Percentiles rank a stretch among this genome's conserved stretches.
Evolutionary conservation across 1,140 invertebrate genomes (phyloP).

Genomic region (Pantala flavescens): DNA sequence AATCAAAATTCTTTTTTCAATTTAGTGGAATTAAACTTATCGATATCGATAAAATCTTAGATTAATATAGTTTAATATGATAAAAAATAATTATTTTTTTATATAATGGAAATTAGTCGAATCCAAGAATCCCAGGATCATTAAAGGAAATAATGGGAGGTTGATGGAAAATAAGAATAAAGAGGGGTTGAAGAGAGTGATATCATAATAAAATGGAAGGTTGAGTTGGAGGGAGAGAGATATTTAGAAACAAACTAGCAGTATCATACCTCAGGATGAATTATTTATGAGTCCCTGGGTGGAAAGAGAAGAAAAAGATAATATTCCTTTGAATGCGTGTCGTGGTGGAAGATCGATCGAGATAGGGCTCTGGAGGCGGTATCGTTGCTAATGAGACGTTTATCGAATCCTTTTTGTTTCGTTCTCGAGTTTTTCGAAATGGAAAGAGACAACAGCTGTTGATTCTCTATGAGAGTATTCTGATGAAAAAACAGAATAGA

Average conservation of each 20-base stretch:
- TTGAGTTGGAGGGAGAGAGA: background rate
- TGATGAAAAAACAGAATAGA: no score
- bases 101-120: no score
- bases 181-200: background rate
- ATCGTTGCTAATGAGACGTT: background rate
- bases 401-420: background rate
- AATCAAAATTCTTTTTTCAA: no score
- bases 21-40: no score
- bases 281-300: background rate
- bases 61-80: no score
- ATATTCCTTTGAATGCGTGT: background rate
- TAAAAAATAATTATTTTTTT: no score
- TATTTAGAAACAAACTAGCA: conserved; percentile 10
- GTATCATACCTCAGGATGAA: background rate
- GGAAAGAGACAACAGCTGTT: no score
- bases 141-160: background rate
- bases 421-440: no score
- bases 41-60: no score
- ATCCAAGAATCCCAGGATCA: no score
- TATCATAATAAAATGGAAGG: background rate
- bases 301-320: background rate
- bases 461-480: no score
- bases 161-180: background rate
- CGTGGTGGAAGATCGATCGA: background rate
- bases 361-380: background rate